phyloP scores from a whole-genome alignment of 2,113 vertebrate species.

The Platysternon megacephalum region DNA sequence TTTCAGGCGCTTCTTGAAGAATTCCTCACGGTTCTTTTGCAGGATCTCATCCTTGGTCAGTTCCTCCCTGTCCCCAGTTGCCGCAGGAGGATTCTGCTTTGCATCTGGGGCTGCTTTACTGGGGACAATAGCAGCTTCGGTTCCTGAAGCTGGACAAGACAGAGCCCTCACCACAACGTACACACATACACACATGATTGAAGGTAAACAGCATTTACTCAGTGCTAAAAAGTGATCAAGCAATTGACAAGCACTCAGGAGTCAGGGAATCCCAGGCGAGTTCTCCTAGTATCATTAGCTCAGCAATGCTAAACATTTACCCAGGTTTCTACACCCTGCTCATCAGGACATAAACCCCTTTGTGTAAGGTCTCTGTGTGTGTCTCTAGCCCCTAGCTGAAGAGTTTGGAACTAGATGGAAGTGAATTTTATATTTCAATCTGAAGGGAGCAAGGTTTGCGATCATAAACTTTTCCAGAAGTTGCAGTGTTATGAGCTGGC shows the following conservation, averaged over 20 bases:
- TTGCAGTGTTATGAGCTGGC: background rate
- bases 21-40: slow-evolving; percentile 89
- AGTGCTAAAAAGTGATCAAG: background rate
- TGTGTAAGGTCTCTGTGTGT: background rate
- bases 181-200: background rate
- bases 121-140: slow-evolving; percentile 71
- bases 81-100: slow-evolving; percentile 38
- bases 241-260: background rate
- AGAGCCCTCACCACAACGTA: background rate
- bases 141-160: slow-evolving; percentile 61
- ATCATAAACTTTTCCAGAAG: background rate
- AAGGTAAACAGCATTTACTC: background rate
- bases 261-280: background rate
- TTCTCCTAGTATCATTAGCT: background rate
- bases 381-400: background rate
- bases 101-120: slow-evolving; percentile 70
- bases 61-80: slow-evolving; percentile 79
- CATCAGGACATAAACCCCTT: background rate
- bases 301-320: background rate
- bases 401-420: background rate
- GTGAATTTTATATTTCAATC: background rate
- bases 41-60: slow-evolving; percentile 89
- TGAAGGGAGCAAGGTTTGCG: background rate
- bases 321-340: background rate
- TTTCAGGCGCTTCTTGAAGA: slow-evolving; percentile 86